These are phyloP conservation scores for Morone chrysops DNA, from an alignment of 2,113 vertebrate genomes.

Conservation along the genomic window DNA sequence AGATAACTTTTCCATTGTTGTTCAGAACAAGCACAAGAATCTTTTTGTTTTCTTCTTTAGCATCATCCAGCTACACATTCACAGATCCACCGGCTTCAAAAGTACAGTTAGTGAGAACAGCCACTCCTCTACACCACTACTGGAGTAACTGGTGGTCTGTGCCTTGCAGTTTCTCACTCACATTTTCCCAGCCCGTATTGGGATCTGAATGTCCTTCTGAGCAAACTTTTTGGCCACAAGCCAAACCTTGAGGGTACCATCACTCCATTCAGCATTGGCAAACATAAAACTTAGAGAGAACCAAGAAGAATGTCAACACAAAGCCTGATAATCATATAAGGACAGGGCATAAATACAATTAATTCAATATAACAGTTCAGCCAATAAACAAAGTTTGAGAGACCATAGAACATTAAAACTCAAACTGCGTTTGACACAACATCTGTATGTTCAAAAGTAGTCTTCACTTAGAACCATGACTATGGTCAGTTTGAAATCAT, in stretches of 20 bases:
- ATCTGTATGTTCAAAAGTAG: background rate
- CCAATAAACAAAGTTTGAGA: background rate
- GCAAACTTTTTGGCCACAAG: slow-evolving; percentile 16
- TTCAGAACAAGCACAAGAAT: too few relatives aligned
- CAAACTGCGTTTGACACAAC: background rate
- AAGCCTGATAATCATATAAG: background rate
- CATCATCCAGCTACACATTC: background rate
- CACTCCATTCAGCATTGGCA: background rate
- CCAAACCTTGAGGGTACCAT: slow-evolving; percentile 1
- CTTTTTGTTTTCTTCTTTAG: too few relatives aligned
- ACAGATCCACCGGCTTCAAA: background rate
- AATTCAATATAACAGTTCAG: background rate
- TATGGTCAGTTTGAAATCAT: background rate
- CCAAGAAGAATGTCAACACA: background rate
- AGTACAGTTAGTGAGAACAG: background rate
- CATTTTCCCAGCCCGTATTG: slow-evolving; percentile 1
- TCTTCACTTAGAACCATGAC: background rate
- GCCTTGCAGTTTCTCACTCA: background rate
- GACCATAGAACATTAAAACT: background rate
- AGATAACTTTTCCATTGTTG: too few relatives aligned
- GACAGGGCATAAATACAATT: background rate
- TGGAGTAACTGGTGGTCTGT: background rate
- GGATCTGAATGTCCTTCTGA: slow-evolving; percentile 15
- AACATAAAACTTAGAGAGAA: slow-evolving; percentile 7
- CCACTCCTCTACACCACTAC: background rate